These are phyloP conservation scores for Ditylenchus weischeri DNA, from an alignment of 2,888 invertebrate species.

Conservation along the genomic window DNA sequence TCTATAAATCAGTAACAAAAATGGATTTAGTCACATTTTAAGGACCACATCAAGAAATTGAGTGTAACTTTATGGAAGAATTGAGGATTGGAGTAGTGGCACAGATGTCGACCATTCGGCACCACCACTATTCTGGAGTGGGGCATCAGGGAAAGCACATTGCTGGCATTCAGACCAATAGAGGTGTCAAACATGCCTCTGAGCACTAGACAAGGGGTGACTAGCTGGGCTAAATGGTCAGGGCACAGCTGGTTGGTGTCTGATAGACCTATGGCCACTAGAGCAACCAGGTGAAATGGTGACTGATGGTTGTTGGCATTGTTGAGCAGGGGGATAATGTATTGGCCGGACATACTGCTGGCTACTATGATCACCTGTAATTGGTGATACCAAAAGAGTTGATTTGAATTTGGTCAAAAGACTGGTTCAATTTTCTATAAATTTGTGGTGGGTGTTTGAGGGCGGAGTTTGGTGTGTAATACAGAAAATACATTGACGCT, in stretches of 20 bases:
- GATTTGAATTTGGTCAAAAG: no score
- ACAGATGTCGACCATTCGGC: slow-evolving; percentile 27
- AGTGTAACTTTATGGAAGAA: slow-evolving; percentile 21
- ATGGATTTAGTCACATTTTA: no score
- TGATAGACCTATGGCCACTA: slow-evolving; percentile 31
- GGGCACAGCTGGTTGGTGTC: slow-evolving; percentile 30
- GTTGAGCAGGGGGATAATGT: slow-evolving; percentile 28
- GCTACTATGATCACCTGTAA: no score
- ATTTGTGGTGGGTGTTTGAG: no score
- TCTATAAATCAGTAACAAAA: no score
- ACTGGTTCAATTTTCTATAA: no score
- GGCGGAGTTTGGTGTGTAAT: no score
- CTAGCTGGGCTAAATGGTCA: slow-evolving; percentile 12
- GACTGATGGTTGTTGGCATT: slow-evolving; percentile 8
- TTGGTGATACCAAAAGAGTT: no score
- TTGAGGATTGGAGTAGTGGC: slow-evolving; percentile 29
- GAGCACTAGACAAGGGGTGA: slow-evolving; percentile 30
- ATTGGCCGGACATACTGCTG: slow-evolving; percentile 23
- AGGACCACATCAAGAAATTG: no score
- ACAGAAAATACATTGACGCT: no score
- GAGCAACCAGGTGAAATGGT: slow-evolving; percentile 19
- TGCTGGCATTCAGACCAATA: slow-evolving; percentile 28
- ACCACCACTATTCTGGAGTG: slow-evolving; percentile 27
- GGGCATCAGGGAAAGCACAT: slow-evolving; percentile 25
- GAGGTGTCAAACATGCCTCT: slow-evolving; percentile 29